phyloP scores from a whole-genome alignment of 2,888 invertebrate genomes.

The Odontomyia ornata region DNA sequence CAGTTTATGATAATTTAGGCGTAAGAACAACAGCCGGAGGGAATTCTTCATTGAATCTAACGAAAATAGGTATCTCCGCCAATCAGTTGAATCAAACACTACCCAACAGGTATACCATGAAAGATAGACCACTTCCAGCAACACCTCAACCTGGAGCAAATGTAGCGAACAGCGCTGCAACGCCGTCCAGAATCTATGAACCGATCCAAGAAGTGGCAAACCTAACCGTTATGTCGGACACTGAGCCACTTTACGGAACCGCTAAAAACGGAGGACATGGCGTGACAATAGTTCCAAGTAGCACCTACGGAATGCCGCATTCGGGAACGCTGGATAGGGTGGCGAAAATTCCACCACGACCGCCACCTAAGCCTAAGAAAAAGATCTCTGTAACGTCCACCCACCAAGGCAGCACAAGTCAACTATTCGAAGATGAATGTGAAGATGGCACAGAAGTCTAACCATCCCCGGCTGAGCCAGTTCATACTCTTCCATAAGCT shows the following conservation, averaged over 20 bases:
- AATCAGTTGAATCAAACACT: conserved; percentile 58
- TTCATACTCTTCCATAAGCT: not conserved
- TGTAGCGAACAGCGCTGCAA: conserved; percentile 56
- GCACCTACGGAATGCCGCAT: not conserved
- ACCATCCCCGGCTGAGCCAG: conserved; percentile 54
- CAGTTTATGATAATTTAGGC: conserved; percentile 87
- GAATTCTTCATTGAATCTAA: conserved; percentile 80
- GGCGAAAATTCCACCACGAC: conserved; percentile 81
- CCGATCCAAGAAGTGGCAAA: conserved; percentile 61
- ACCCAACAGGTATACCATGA: conserved; percentile 66
- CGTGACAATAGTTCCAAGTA: conserved; percentile 59
- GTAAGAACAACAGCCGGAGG: conserved; percentile 86
- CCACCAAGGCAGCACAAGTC: conserved; percentile 69
- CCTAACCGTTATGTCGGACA: conserved; percentile 56
- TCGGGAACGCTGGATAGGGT: conserved; percentile 53
- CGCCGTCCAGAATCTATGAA: conserved; percentile 61
- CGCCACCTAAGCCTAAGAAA: conserved; percentile 86
- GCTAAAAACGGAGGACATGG: conserved; percentile 56
- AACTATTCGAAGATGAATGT: conserved; percentile 86
- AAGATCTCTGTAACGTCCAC: conserved; percentile 69
- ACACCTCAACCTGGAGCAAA: conserved; percentile 65
- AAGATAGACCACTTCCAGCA: conserved; percentile 72
- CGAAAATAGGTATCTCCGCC: conserved; percentile 69
- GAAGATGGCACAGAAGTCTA: conserved; percentile 90
- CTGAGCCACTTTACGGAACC: conserved; percentile 60